These are phyloP conservation scores for Plebejus melissa DNA, from an alignment of 2,888 invertebrate species.

Conservation along the genomic window DNA sequence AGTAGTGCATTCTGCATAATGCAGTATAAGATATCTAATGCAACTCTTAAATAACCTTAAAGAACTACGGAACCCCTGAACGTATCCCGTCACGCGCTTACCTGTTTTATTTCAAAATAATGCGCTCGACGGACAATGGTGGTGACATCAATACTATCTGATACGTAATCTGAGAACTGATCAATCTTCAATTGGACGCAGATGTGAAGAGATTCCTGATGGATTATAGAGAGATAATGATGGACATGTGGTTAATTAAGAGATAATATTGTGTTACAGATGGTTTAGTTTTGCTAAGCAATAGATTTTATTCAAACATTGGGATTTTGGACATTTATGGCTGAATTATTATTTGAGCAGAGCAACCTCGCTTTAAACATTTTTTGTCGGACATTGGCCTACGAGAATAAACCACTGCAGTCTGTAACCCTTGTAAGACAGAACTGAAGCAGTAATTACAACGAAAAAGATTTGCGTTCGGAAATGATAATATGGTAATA, in stretches of 20 bases:
- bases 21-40: no score
- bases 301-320: neutral
- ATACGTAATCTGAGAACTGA: constrained; percentile 41
- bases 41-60: no score
- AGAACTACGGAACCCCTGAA: neutral
- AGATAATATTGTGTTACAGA: neutral
- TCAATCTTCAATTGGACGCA: constrained; percentile 26
- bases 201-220: constrained; percentile 11
- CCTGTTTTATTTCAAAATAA: neutral
- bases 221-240: constrained; percentile 2
- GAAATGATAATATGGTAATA: no score
- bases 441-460: no score
- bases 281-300: neutral
- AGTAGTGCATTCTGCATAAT: no score
- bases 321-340: no score
- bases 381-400: no score
- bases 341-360: no score
- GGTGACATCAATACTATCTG: constrained; percentile 39
- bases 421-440: no score
- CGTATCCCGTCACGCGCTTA: neutral
- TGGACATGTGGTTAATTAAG: constrained; percentile 10
- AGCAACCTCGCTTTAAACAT: no score
- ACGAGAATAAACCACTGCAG: no score
- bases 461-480: no score
- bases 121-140: constrained; percentile 9